Base-by-base conservation (phyloP, 2,797 vertebrate genomes). In the Carapus acus region DNA sequence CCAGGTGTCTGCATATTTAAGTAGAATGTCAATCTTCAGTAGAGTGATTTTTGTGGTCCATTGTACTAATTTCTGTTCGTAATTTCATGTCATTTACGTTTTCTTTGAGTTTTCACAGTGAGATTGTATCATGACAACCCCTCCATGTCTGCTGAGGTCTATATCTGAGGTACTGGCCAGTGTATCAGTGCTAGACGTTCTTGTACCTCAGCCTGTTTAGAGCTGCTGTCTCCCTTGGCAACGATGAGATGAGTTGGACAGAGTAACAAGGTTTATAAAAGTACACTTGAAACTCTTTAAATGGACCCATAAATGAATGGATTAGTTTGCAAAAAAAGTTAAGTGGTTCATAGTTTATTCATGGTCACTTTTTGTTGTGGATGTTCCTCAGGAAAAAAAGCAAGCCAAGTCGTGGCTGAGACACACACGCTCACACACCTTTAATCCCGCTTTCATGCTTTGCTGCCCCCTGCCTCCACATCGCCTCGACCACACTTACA, bases 261-360 rank as follows among this genome's bases (percentile, higher is more conserved):
- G 60, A 67, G 65, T 65, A 61, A 58, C 36, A 71, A 59, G 74
- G 63, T 69, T 78, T 65, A 50, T 40, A 23, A 55, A 56, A 73
- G 58, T 83, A 74, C 74, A 73, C 77, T 71, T 78, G 48, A 77
- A 72, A 62, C 76, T 74, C 69, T 77, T 72, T 80, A 85, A 85
- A 74, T 81, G 73, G 61, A n/a, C n/a, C 47, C 7, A 29, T 49
- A 70, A 73, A 82, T 79, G 74, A 73, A 70, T 67, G 38, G 60
- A 74, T 37, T 42, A 33, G 47, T 5, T 53, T 66, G 53, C 69
- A 21, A 45, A 71, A 73, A 77, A 60, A 67, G 51, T 50, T n/a
- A 48, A 7, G 21, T 16, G 58, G 45, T 43, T 67, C 41, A 62
- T 72, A 68, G 62, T 58, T 68, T 36, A 63, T 73, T 68, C 34